Base-by-base conservation (phyloP, 2,797 vertebrate species). In the Etheostoma perlongum region DNA sequence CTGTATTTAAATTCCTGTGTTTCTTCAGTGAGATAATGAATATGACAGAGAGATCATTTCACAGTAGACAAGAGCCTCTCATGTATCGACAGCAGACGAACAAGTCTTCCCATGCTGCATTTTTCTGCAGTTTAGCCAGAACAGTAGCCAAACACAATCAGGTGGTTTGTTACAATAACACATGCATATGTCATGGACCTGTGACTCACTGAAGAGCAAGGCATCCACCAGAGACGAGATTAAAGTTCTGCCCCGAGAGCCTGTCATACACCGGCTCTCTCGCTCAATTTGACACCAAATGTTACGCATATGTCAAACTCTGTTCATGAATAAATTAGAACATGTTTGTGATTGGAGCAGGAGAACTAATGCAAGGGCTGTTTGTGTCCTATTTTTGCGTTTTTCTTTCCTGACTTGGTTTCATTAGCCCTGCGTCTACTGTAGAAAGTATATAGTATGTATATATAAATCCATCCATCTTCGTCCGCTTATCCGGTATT, bases 151-250 rank as follows among this genome's bases (percentile, higher is more conserved):
- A 64, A 67, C 36, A 63, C 52, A 44, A 84, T 90, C 89, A 89
- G 84, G 85, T 82, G 79, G 87, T 93, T 93, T 83, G 85, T 80
- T 90, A 78, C 84, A 78, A 79, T 86, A 89, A 91, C 85, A 87
- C 81, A 82, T 69, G 79, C 61, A 25, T 66, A 82, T 53, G 85
- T 89, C 88, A 78, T 0, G 40, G 67, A 85, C 86, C 84, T 85
- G 83, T 89, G 90, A 89, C 80, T 92, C 83, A 77, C 81, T 81
- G 69, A 84, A 85, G 88, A 82, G 64, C 46, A 71, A 85, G 64
- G 70, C 67, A 88, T 91, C 87, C 79, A 46, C 75, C 76, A 55
- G 70, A 88, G 78, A 85, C 77, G 3, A 67, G 69, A 85, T 83
- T 71, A 54, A 74, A 84, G 74, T 58, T 75, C 74, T 85, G 76